These are phyloP conservation scores for Theonella swinhoei DNA, from an alignment of 37 sponge, comb jelly and placozoan genomes.

Conservation along the genomic window DNA sequence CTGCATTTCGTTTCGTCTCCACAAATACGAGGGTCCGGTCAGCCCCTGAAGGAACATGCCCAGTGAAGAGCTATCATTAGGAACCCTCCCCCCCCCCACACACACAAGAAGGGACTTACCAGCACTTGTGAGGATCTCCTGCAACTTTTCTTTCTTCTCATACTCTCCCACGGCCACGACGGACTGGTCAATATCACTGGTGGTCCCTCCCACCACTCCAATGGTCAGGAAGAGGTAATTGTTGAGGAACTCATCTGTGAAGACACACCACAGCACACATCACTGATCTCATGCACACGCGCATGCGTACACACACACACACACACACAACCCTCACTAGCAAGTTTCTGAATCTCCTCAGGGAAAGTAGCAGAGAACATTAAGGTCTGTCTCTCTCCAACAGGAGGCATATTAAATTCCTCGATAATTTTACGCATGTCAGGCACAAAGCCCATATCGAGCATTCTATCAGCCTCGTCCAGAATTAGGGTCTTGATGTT, in stretches of 20 bases:
- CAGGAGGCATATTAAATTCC: slow-evolving; percentile 64
- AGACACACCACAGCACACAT: neutral
- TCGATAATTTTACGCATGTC: slow-evolving; percentile 78
- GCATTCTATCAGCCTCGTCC: slow-evolving; percentile 98
- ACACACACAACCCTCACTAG: too few species aligned
- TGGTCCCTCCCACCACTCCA: slow-evolving; percentile 87
- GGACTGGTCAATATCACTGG: slow-evolving; percentile 85
- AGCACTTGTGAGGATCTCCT: slow-evolving; percentile 68
- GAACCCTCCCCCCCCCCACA: neutral
- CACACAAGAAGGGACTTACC: slow-evolving; percentile 39
- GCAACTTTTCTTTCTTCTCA: slow-evolving; percentile 82
- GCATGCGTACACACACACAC: neutral
- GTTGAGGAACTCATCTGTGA: slow-evolving; percentile 69
- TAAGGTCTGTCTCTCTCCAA: slow-evolving; percentile 83
- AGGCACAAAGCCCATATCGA: slow-evolving; percentile 94
- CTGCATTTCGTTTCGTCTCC: slow-evolving; percentile 93
- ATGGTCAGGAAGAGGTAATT: slow-evolving; percentile 93
- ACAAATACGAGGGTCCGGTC: slow-evolving; percentile 89
- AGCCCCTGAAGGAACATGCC: slow-evolving; percentile 28
- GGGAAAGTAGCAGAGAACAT: slow-evolving; percentile 99
- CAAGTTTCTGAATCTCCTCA: slow-evolving; percentile 85
- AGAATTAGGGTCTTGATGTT: slow-evolving; percentile 77
- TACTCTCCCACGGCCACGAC: slow-evolving; percentile 78
- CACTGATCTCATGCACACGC: neutral
- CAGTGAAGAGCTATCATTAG: neutral